Base-by-base conservation (phyloP, 1,140 invertebrate species). In the Parapsyche elsis region DNA sequence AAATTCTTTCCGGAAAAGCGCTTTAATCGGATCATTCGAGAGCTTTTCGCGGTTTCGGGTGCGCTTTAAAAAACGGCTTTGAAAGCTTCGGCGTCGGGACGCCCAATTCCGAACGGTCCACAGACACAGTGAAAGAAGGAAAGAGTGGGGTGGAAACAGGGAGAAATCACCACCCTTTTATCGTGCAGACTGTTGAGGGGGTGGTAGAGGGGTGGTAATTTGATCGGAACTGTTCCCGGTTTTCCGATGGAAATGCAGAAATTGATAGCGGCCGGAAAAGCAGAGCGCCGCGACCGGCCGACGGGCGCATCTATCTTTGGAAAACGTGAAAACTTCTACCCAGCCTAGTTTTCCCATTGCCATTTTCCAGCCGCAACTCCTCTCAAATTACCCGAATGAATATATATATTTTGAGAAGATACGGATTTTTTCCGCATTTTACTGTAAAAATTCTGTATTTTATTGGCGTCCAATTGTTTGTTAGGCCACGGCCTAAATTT, bases 221-320 rank as follows among this genome's bases (percentile, higher is more conserved):
- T 77, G 75, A 77, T 77, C 75, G 75, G 75, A 77, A 77, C 75
- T 23, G 23, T 64, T 75, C 23, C 57, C 24, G 57, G 75, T 77
- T 77, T 77, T 77, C 73, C 45, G 59, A 77, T 77, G 57, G 59
- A 64, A 77, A 77, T 77, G 75, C 75, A 64, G 75, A 77, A 77
- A 77, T 67, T 61, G 75, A 77, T 77, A 77, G 73, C 73, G 73
- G 49, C 73, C 73, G 73, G 73, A 75, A 75, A 74, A 74, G 44
- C 38, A 44, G 16, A n/a, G 71, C 14, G 24, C 64, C 64, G 5
- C 64, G 10, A 21, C 16, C 38, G 45, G 19, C 19, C 16, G 24
- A 23, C 16, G 5, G 71, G 57, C 9, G 57, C 49, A 75, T 75
- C 46, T 57, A 75, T 57, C 73, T 57, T 75, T 75, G 49, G 30